A percentile compares a stretch with the other conserved stretches of the same genome.
phyloP scores from a whole-genome alignment of 2,113 vertebrate species.

The Festucalex cinctus region DNA sequence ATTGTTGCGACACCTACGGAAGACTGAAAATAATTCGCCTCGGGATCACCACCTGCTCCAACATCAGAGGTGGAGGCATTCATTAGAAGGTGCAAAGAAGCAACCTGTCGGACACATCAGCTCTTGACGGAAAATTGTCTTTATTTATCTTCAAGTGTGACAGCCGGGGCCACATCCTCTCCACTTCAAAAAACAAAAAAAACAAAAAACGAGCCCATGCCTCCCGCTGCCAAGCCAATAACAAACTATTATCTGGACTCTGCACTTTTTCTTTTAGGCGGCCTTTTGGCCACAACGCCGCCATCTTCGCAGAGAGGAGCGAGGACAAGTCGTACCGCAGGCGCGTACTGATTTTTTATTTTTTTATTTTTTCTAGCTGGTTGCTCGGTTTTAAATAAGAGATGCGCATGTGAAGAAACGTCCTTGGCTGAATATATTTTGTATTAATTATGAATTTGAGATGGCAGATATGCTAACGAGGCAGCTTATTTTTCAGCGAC shows the following conservation, averaged over 20 bases:
- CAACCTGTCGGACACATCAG: constrained; percentile 41
- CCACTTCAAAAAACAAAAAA: constrained; percentile 35
- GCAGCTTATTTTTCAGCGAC: background rate
- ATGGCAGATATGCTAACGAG: background rate
- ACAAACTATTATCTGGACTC: constrained; percentile 60
- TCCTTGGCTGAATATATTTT: background rate
- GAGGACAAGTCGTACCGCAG: constrained; percentile 21
- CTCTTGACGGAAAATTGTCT: constrained; percentile 24
- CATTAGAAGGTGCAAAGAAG: constrained; percentile 44
- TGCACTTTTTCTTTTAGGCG: constrained; percentile 42
- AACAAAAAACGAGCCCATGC: constrained; percentile 18
- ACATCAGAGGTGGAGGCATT: constrained; percentile 24
- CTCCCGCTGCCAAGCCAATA: constrained; percentile 36
- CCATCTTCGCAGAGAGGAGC: constrained; percentile 13
- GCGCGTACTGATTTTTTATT: background rate
- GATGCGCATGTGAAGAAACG: background rate
- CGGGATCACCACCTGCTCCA: constrained; percentile 2
- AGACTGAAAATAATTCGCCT: background rate
- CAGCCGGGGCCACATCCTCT: constrained; percentile 47
- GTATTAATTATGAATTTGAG: background rate
- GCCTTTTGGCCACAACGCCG: constrained; percentile 23
- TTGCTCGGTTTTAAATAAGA: background rate
- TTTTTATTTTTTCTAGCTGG: background rate
- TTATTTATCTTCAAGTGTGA: constrained; percentile 31
- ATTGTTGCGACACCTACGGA: background rate